Base-by-base conservation (phyloP, 2,113 vertebrate species). In the Chrysemys picta region DNA sequence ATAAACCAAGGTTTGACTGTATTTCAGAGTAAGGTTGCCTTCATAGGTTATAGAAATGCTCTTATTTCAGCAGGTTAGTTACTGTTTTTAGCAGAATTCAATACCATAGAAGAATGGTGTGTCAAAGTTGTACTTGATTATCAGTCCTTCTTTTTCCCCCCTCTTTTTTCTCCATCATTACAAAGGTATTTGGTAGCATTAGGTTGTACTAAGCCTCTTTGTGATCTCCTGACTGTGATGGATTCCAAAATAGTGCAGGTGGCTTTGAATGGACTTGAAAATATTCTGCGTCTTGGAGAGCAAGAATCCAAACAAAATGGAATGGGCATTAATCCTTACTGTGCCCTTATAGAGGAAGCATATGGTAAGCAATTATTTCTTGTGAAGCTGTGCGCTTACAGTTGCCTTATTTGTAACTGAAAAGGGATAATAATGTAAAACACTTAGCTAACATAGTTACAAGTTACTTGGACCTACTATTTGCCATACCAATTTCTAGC, bases 231-330 rank as follows among this genome's bases (percentile, higher is more conserved):
- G 97, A 99, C 99, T 42, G 99, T 99, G 94, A 99, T 99, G 99
- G 99, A 99, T 97, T 99, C 99, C 52, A 99, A 99, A 98, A 99
- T 99, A 94, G 99, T 99, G 75, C 99, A 99, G 95, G 99, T 99
- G 94, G 98, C 99, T 92, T 98, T 99, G 94, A 99, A 99, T 93
- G 99, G 99, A 90, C 98, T 99, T 89, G 99, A 99, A 98, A 99
- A 99, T 96, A 99, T 99, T 95, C 98, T 99, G 35, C 98, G 99
- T 91, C 98, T 99, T 89, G 99, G 99, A 97, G 99, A 99, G 25
- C 99, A 99, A 93, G 99, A 99, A 93, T 98, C 98, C 84, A 99
- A 99, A 94, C 99, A 99, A 96, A 99, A 98, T 82, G 99, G 98
- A 93, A 97, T 98, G 0, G 98, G 99, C 81, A 97, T 99, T 97